Evolutionary conservation across 2,888 invertebrate species (phyloP).

Genomic region (Buathra laborator): DNA sequence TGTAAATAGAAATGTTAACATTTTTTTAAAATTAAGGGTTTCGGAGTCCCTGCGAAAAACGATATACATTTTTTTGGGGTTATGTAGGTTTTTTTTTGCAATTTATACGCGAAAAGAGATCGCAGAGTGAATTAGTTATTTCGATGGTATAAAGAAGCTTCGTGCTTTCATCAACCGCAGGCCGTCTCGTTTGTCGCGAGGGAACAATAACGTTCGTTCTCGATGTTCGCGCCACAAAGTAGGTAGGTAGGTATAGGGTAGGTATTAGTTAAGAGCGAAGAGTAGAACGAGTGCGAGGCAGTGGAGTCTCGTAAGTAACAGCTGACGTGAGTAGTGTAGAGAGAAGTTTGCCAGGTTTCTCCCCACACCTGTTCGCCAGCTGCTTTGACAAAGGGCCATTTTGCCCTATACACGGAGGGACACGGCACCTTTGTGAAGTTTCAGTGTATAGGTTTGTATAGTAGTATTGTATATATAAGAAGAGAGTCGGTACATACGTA

Average conservation of each 20-base stretch:
- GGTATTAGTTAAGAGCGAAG: constrained; percentile 13
- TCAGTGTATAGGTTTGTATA: constrained; percentile 12
- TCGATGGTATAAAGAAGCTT: constrained; percentile 1
- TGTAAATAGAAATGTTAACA: no score
- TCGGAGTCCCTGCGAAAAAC: background rate
- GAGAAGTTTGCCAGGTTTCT: constrained; percentile 52
- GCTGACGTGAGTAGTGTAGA: constrained; percentile 78
- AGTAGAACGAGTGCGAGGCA: constrained; percentile 42
- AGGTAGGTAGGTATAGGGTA: constrained; percentile 21
- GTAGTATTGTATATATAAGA: constrained; percentile 13
- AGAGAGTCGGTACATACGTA: background rate
- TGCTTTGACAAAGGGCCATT: constrained; percentile 80
- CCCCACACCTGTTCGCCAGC: constrained; percentile 83
- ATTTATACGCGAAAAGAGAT: background rate
- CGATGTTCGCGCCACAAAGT: constrained; percentile 44
- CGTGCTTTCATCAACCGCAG: constrained; percentile 15
- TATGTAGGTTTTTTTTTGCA: background rate
- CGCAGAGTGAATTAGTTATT: constrained; percentile 14
- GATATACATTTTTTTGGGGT: background rate
- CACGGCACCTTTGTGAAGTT: constrained; percentile 37
- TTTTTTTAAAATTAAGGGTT: background rate
- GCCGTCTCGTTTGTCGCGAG: constrained; percentile 14
- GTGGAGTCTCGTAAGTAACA: constrained; percentile 76
- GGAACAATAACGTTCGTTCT: constrained; percentile 40
- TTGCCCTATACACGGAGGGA: constrained; percentile 70